These are phyloP conservation scores for Chaetoderma sp. DNA, from an alignment of 2,888 invertebrate species.

Conservation along the genomic window DNA sequence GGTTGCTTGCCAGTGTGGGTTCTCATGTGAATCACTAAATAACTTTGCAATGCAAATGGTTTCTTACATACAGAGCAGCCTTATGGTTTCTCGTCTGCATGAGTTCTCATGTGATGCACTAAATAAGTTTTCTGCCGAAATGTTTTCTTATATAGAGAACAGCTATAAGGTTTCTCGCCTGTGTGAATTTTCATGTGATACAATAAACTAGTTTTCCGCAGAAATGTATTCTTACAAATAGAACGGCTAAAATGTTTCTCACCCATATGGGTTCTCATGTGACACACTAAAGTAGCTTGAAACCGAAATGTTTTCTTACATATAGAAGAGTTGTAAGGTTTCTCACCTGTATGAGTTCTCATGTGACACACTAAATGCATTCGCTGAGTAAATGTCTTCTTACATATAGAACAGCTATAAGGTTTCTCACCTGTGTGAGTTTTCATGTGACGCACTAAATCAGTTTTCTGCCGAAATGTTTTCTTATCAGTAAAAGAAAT, in stretches of 20 bases:
- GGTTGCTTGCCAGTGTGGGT: too few relatives aligned
- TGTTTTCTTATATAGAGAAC: constrained; percentile 32
- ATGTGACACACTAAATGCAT: neutral
- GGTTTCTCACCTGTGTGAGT: constrained; percentile 36
- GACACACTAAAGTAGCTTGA: constrained; percentile 36
- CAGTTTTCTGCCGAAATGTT: constrained; percentile 40
- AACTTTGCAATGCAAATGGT: too few relatives aligned
- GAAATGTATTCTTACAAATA: constrained; percentile 38
- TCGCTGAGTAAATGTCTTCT: neutral
- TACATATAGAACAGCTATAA: constrained; percentile 37
- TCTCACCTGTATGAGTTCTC: constrained; percentile 15
- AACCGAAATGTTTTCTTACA: constrained; percentile 36
- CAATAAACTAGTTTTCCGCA: constrained; percentile 29
- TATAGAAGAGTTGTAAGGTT: constrained; percentile 26
- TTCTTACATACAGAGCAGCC: neutral
- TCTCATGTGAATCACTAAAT: too few relatives aligned
- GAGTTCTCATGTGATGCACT: neutral
- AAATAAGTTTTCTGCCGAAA: constrained; percentile 2
- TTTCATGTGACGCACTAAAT: constrained; percentile 39
- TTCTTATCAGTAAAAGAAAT: constrained; percentile 40
- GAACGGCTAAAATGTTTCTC: constrained; percentile 39
- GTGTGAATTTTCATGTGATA: constrained; percentile 30
- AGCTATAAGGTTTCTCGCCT: constrained; percentile 30
- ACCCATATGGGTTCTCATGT: constrained; percentile 37
- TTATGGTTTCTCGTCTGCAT: neutral